These are phyloP conservation scores for Xestia ashworthii DNA, from an alignment of 2,888 invertebrate genomes.

Conservation along the genomic window DNA sequence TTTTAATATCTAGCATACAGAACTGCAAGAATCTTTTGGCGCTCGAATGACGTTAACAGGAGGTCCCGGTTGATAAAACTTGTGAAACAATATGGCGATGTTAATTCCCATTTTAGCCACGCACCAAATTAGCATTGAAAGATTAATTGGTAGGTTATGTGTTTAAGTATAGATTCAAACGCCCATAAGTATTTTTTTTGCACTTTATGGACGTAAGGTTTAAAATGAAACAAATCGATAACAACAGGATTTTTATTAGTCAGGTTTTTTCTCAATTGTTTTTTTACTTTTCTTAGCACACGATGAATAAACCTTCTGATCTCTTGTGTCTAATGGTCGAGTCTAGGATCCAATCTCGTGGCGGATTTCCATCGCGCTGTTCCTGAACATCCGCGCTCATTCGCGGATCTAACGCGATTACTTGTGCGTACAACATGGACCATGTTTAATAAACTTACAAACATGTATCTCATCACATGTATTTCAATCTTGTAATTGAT, in stretches of 20 bases:
- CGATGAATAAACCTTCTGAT: conserved; percentile 27
- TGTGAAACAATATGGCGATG: background rate
- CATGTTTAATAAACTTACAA: conserved; percentile 53
- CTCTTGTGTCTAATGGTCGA: background rate
- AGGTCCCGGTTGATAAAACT: background rate
- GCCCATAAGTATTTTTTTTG: accelerated
- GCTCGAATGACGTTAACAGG: background rate
- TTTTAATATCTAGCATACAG: background rate
- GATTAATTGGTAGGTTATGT: background rate
- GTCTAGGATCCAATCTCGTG: conserved; percentile 59
- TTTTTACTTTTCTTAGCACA: background rate
- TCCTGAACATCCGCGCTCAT: conserved; percentile 54
- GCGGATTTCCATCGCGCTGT: conserved; percentile 65
- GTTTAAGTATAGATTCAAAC: background rate
- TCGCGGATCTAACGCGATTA: conserved; percentile 61
- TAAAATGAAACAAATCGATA: background rate
- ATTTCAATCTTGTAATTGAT: background rate
- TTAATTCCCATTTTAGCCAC: background rate
- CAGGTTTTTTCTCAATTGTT: background rate
- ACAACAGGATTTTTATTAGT: background rate
- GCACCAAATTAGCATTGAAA: background rate
- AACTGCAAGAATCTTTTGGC: background rate
- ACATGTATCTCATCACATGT: no score
- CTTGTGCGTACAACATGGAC: conserved; percentile 53
- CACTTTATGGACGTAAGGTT: background rate